Evolutionary conservation across 2,797 vertebrate species (phyloP), one percentile per base, ranked within the genome.

Genomic region (Coregonus sp.): DNA sequence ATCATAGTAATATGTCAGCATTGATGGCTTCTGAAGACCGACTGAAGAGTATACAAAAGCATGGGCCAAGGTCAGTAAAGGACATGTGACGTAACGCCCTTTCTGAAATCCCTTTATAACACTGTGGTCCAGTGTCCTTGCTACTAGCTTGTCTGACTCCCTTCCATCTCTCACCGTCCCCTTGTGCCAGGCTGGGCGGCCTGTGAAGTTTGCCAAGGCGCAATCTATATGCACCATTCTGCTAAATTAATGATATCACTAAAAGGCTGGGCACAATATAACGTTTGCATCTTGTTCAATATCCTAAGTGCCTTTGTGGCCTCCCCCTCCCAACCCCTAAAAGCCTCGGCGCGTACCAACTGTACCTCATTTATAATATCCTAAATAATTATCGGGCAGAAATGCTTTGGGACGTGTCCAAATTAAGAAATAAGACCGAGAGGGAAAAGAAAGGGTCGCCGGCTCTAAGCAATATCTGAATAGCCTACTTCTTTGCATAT

Each of bases 231-330:
- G 88, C 92, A 90, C 91, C 90, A 91, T 92, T 91, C 90, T 88
- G 91, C 91, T 92, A 93, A 94, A 94, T 94, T 91, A 94, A 95
- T 94, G 93, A 94, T 93, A 93, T 94, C 93, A 94, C 92, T 94
- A 92, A 93, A 92, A 93, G 92, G 90, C 92, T 88, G 83, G 90
- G 88, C 91, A 93, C 91, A 94, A 92, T 91, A 92, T 94, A 94
- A 94, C 25, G 92, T 93, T 93, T 90, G 92, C 93, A 90, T 94
- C 93, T 90, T 90, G 91, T 94, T 91, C 93, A 95, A 95, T 95
- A 93, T 95, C 92, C 92, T 95, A 95, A 95, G 94, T 95, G 94
- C 93, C 94, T 93, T 88, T 91, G 92, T 91, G 88, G 89, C 86
- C 84, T 75, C 84, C 81, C 81, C 87, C 80, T 35, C 47, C 54